A percentile compares a stretch with the other conserved stretches of the same genome.
Evolutionary conservation across 2,113 vertebrate species (phyloP).

Genomic region (Amphiprion ocellaris): DNA sequence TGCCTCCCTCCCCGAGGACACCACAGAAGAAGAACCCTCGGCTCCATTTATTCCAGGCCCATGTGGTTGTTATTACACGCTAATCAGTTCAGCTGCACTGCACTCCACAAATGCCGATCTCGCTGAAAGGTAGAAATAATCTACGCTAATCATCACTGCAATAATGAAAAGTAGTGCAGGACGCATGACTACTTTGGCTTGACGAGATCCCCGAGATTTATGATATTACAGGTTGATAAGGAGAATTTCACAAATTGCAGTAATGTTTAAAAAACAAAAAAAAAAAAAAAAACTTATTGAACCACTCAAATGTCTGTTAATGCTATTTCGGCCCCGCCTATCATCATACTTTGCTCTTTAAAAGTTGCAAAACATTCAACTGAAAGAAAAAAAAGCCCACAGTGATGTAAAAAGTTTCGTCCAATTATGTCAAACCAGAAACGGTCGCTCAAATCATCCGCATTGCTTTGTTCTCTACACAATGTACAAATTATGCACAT

Average conservation of each 20-base stretch:
- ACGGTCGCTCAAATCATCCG: background rate
- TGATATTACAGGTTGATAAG: background rate
- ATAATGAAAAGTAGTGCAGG: background rate
- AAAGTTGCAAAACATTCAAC: background rate
- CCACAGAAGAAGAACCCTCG: slow-evolving; percentile 40
- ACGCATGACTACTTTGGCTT: too few species aligned
- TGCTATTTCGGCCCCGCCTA: too few species aligned
- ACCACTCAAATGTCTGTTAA: background rate
- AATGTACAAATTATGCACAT: background rate
- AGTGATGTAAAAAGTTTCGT: slow-evolving; percentile 1
- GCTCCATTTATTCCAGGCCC: slow-evolving; percentile 6
- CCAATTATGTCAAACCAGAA: slow-evolving; percentile 11
- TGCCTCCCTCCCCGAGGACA: slow-evolving; percentile 50
- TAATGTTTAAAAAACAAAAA: too few species aligned
- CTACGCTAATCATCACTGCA: background rate
- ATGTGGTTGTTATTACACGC: slow-evolving; percentile 52
- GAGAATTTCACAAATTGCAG: background rate
- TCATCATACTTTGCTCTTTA: too few species aligned
- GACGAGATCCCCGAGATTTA: too few species aligned
- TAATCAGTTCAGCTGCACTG: slow-evolving; percentile 33
- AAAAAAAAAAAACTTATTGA: background rate
- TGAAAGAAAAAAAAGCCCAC: background rate
- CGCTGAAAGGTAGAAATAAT: background rate
- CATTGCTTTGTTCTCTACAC: slow-evolving; percentile 3
- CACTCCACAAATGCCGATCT: background rate